phyloP scores from a whole-genome alignment of 1,140 invertebrate species.

The Dendrolimus kikuchii region DNA sequence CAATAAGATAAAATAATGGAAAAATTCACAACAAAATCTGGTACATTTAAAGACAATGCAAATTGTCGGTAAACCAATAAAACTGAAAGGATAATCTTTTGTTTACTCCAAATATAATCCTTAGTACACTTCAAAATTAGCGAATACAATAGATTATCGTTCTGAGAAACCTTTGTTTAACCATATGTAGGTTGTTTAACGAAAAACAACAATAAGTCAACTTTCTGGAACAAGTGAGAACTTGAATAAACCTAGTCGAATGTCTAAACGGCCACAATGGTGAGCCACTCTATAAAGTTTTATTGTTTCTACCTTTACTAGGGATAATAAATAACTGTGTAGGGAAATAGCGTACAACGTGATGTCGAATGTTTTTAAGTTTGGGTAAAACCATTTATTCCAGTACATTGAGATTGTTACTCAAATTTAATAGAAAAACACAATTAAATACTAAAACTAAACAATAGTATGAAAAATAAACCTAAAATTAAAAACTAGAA shows the following conservation, averaged over 20 bases:
- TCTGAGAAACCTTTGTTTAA: slow-evolving; percentile 22
- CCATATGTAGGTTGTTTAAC: slow-evolving; percentile 13
- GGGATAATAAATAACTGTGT: slow-evolving; percentile 8
- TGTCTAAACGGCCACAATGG: background rate
- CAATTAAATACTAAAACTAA: too few species aligned
- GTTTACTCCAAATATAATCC: slow-evolving; percentile 27
- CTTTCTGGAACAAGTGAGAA: slow-evolving; percentile 2
- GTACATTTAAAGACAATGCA: too few species aligned
- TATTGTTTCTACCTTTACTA: slow-evolving; percentile 1
- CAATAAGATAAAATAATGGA: background rate
- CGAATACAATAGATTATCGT: slow-evolving; percentile 14
- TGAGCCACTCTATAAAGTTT: slow-evolving; percentile 1
- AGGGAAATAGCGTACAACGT: background rate
- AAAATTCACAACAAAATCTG: too few species aligned
- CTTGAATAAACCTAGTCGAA: background rate
- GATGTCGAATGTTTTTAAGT: too few species aligned
- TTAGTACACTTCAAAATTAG: slow-evolving; percentile 8
- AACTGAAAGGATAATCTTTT: slow-evolving; percentile 27
- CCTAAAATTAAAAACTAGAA: too few species aligned
- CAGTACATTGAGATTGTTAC: too few species aligned
- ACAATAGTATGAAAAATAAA: too few species aligned
- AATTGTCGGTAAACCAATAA: slow-evolving; percentile 12
- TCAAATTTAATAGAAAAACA: too few species aligned
- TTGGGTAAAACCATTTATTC: too few species aligned
- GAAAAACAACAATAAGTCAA: too few species aligned